These are phyloP conservation scores for Eospalax fontanierii DNA, from an alignment of 2,797 vertebrate species.

Conservation along the genomic window DNA sequence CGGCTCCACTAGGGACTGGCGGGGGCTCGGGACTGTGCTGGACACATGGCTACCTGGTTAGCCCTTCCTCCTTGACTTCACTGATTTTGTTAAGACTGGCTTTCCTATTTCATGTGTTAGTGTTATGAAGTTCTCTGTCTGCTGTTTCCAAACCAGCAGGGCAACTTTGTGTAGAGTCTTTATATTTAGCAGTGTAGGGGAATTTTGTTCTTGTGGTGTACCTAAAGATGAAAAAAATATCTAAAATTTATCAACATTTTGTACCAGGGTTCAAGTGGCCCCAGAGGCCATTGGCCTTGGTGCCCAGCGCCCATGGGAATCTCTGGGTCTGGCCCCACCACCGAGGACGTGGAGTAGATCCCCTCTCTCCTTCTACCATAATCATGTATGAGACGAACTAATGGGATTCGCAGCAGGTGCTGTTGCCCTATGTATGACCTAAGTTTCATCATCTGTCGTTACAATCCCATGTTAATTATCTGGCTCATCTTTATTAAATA, in stretches of 20 bases:
- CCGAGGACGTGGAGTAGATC: conserved; percentile 86
- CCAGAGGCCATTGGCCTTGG: conserved; percentile 1
- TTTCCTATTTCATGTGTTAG: neutral
- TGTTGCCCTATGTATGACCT: neutral
- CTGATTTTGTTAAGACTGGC: neutral
- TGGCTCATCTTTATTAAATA: fast-evolving
- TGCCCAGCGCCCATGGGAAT: conserved; percentile 17
- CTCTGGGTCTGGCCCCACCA: conserved; percentile 81
- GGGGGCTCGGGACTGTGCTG: no score
- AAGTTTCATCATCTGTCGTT: no score
- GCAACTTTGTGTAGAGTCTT: neutral
- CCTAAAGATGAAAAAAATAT: neutral
- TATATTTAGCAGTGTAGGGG: neutral
- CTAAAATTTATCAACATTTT: neutral
- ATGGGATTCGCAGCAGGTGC: no score
- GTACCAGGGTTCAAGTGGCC: conserved; percentile 76
- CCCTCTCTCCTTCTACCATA: fast-evolving
- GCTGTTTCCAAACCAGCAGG: neutral
- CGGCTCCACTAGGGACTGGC: no score
- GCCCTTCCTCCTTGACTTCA: no score
- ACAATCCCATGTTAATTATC: fast-evolving
- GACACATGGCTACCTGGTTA: no score
- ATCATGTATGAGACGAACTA: no score
- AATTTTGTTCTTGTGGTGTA: neutral
- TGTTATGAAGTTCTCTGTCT: no score